Evolutionary conservation across 1,140 invertebrate genomes (phyloP).

Genomic region (Bombus affinis): DNA sequence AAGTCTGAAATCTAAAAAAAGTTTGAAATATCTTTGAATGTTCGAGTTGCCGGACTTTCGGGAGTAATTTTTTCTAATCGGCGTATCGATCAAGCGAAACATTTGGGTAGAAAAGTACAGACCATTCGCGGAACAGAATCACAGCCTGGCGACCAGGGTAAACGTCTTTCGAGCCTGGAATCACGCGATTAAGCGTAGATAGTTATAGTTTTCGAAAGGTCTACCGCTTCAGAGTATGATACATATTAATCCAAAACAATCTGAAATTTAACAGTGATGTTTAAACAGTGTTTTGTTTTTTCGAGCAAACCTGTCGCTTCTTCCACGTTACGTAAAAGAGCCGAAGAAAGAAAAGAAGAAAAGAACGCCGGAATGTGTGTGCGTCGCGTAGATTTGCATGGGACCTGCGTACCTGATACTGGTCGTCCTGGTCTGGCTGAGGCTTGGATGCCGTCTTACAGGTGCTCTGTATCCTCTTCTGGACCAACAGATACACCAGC

Average conservation of each 20-base stretch:
- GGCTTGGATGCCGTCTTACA: constrained; percentile 76
- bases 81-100: background rate
- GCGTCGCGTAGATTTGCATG: background rate
- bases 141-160: background rate
- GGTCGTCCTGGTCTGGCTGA: constrained; percentile 79
- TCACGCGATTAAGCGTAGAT: background rate
- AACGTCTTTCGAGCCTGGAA: background rate
- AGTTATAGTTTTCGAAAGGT: background rate
- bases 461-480: constrained; percentile 69
- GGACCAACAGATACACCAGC: constrained; percentile 75
- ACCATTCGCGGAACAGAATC: background rate
- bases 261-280: constrained; percentile 35
- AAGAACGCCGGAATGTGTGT: background rate
- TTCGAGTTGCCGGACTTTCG: background rate
- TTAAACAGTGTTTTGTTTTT: constrained; percentile 17
- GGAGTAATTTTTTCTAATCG: background rate
- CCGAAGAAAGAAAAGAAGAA: background rate
- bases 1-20: too few species aligned
- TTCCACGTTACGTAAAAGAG: background rate
- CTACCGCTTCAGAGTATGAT: background rate
- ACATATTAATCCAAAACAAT: constrained; percentile 33
- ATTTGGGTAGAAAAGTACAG: background rate
- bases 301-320: background rate
- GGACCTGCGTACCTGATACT: constrained; percentile 73
- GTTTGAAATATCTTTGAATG: background rate